These are phyloP conservation scores for Gadus macrocephalus DNA, from an alignment of 2,113 vertebrate species.

Conservation along the genomic window DNA sequence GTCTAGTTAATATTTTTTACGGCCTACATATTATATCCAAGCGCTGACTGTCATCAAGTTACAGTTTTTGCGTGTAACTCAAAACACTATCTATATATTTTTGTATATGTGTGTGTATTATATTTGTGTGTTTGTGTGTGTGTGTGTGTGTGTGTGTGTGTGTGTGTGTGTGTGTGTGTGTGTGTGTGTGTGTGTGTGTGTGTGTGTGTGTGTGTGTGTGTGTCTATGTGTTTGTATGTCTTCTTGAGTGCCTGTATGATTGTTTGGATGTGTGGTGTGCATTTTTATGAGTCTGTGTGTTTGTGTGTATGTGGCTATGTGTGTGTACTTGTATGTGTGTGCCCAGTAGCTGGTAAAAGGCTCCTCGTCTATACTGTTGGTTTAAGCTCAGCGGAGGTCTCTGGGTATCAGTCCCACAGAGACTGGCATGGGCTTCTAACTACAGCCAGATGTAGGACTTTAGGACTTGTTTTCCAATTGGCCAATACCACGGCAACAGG, in stretches of 20 bases:
- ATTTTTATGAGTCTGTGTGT: constrained; percentile 2
- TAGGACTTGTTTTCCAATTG: constrained; percentile 57
- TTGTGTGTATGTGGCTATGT: constrained; percentile 17
- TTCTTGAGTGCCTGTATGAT: not conserved
- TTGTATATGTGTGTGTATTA: not conserved
- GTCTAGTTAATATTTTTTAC: not conserved
- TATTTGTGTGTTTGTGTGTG: constrained; percentile 7
- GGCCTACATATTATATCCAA: not conserved
- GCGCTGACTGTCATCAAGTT: not conserved
- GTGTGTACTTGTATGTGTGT: constrained; percentile 36
- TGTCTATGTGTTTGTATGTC: not conserved
- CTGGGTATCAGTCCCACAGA: constrained; percentile 42
- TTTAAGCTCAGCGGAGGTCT: constrained; percentile 48
- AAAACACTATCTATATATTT: not conserved
- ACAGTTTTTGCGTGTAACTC: not conserved
- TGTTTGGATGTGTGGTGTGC: constrained; percentile 14
- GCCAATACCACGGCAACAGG: constrained; percentile 32
- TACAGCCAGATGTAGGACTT: constrained; percentile 58
- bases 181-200: constrained; percentile 1
- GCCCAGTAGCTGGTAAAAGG: constrained; percentile 59
- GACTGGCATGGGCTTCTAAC: constrained; percentile 52
- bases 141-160: constrained; percentile 4
- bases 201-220: constrained; percentile 16
- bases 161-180: not conserved
- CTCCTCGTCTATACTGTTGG: constrained; percentile 51